A percentile compares a stretch with the other conserved stretches of the same genome.
Evolutionary conservation across 2,113 vertebrate genomes (phyloP).

Genomic region (Amblyornis subalaris): DNA sequence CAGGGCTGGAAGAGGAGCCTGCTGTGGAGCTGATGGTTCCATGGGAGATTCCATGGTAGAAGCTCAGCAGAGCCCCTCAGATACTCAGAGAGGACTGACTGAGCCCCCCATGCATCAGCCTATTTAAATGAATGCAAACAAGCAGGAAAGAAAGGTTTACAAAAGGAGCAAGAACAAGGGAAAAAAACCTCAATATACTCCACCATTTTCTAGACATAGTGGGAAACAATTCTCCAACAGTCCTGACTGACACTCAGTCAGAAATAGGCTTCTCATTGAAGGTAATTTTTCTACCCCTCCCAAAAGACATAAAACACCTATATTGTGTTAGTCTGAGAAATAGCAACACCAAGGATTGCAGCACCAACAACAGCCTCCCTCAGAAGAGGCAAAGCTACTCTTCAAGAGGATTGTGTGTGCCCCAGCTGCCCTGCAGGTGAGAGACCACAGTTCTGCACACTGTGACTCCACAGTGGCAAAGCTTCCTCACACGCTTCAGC

Average conservation of each 20-base stretch:
- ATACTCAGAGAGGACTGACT: background rate
- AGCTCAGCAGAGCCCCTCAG: background rate
- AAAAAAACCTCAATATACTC: background rate
- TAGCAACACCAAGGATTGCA: background rate
- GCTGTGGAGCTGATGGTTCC: rapidly evolving
- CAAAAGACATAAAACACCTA: background rate
- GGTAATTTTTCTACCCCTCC: background rate
- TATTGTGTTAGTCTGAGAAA: background rate
- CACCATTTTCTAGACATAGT: background rate
- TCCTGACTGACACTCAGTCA: background rate
- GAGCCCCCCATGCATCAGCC: background rate
- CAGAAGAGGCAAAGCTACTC: background rate
- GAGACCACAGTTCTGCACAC: background rate
- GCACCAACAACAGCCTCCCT: background rate
- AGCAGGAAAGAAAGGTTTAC: background rate
- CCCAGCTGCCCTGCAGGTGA: background rate
- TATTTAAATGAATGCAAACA: background rate
- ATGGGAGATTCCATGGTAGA: background rate
- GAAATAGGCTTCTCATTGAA: background rate
- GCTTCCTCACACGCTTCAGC: background rate
- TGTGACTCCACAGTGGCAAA: background rate
- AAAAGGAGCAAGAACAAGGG: background rate
- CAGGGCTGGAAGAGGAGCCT: background rate
- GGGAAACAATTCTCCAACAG: background rate
- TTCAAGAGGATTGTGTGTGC: background rate